Evolutionary conservation across 2,113 vertebrate species (phyloP), one percentile per base, ranked within the genome.

Genomic region (Rhinoptilus africanus): DNA sequence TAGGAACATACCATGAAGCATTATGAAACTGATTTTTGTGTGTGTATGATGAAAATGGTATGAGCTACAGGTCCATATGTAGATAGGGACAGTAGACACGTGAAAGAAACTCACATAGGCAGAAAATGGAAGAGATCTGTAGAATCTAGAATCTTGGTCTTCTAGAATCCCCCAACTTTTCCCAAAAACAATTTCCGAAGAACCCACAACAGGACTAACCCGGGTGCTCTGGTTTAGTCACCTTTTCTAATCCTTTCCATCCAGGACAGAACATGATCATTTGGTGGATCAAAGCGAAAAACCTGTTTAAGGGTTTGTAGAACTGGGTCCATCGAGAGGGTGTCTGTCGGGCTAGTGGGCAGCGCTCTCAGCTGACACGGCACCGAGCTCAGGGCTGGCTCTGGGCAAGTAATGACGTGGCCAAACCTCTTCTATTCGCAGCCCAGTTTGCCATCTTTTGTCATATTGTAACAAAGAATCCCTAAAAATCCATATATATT

Each of bases 321-420:
- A 35, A 27, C 0, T 3, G 21, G 50, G 72, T 56, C 69, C 48
- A 10, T 73, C 2, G 3, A 14, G 47, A 13, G 48, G 34, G 9
- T 35, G 24, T 72, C 57, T 30, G 22, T 53, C 63, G 81, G 67
- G 48, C 91, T 72, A 47, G 56, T 13, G n/a, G 21, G 50, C 27
- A 24, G 4, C 15, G 8, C n/a, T 8, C 51, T 43, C 41, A 68
- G 67, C 62, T 63, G 75, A 30, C 32, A 5, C 24, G 90, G 81
- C 73, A 63, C 66, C 10, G 57, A 56, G 63, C 59, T 35, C 45
- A 34, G 53, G 63, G 27, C 50, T 76, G 60, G 21, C 64, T 47
- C 73, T 78, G 74, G 21, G 9, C 9, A 0, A 75, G 53, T 3
- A 30, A 35, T 16, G 39, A n/a, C 0, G 0, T 6, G 39, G 20